Conservation (phyloP, 2,888 invertebrate species). For the Agrochola macilenta region DNA sequence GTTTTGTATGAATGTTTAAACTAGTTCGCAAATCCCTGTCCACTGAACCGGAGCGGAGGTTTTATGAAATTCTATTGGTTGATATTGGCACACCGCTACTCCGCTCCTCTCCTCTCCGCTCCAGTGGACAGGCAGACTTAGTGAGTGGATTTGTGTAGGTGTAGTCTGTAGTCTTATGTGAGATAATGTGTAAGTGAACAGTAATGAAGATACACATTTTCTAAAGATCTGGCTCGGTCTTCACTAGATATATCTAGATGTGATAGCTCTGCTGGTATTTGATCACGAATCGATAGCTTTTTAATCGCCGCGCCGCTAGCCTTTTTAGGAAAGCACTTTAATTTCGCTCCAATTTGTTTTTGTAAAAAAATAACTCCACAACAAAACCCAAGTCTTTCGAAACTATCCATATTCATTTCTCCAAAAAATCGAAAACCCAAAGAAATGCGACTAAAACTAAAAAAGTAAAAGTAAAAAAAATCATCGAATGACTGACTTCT, state of each 20-base stretch:
- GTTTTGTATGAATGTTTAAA: no score
- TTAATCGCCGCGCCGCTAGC: background rate
- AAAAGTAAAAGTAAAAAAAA: conserved; percentile 27
- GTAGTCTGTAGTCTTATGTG: no score
- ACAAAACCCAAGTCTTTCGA: conserved; percentile 18
- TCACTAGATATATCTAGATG: background rate
- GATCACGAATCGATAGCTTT: background rate
- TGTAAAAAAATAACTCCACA: conserved; percentile 3
- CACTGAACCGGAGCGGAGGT: no score
- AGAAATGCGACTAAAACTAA: conserved; percentile 62
- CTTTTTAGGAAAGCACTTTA: conserved; percentile 39
- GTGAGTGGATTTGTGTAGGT: no score
- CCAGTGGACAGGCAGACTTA: no score
- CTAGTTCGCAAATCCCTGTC: no score
- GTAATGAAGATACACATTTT: background rate
- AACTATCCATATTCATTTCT: conserved; percentile 67
- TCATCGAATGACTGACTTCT: conserved; percentile 73
- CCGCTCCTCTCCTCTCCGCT: no score
- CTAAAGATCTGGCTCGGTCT: background rate
- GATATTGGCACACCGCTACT: no score
- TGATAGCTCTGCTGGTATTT: background rate
- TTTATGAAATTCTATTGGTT: no score
- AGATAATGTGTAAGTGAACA: no score
- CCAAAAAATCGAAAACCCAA: conserved; percentile 62
- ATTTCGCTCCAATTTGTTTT: conserved; percentile 37